These are phyloP conservation scores for Saccopteryx bilineata DNA, from an alignment of 2,113 vertebrate species.

Conservation along the genomic window DNA sequence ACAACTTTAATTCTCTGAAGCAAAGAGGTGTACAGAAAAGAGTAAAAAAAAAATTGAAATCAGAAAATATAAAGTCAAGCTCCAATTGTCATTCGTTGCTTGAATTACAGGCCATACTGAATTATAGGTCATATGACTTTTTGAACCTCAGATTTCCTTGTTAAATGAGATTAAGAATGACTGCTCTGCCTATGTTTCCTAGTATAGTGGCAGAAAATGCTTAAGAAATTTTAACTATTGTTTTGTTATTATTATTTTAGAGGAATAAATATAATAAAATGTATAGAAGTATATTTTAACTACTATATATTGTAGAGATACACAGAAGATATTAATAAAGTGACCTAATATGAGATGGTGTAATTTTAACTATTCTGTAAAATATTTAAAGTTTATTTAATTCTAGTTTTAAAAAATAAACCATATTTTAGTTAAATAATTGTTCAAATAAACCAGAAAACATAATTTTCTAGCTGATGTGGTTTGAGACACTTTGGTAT, in stretches of 20 bases:
- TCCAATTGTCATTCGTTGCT: neutral
- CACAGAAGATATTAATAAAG: neutral
- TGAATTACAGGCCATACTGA: neutral
- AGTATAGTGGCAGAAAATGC: neutral
- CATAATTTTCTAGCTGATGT: neutral
- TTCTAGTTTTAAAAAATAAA: neutral
- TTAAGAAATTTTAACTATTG: neutral
- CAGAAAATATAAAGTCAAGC: neutral
- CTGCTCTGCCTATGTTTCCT: neutral
- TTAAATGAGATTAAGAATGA: neutral
- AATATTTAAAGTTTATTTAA: neutral
- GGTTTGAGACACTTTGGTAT: neutral
- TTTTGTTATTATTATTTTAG: neutral
- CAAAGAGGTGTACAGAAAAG: neutral
- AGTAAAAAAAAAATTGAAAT: neutral
- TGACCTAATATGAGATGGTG: neutral
- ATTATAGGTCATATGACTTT: neutral
- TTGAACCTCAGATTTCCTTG: neutral
- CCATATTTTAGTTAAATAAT: slow-evolving; percentile 27
- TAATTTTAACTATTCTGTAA: slow-evolving; percentile 28
- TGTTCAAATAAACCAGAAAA: slow-evolving; percentile 37
- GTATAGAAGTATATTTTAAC: neutral
- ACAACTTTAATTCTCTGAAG: neutral
- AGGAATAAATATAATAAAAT: neutral
- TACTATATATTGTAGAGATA: neutral